Base-by-base conservation (phyloP, 2,797 vertebrate genomes). In the Myotis vivesi region DNA sequence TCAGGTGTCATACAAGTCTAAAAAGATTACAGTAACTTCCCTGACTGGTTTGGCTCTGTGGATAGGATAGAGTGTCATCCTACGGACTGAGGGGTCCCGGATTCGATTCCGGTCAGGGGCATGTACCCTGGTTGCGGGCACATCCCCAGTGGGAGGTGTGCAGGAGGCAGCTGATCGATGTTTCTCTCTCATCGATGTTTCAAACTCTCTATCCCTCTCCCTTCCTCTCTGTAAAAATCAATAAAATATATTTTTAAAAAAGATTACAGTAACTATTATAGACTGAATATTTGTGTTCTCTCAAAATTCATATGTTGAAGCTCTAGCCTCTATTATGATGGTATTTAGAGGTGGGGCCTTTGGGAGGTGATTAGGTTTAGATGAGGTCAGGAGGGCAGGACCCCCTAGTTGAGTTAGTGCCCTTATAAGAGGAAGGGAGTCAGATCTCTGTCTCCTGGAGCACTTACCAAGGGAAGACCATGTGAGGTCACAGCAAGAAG, bases 221-320 rank as follows among this genome's bases (percentile, higher is more conserved):
- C 44, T 44, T 44, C 44, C 44, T 44, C 44, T 44, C 44, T 44
- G 44, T 44, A 44, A 44, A 44, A 44, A 44, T 44, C 44, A 44
- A 44, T 44, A 44, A 44, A 44, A 44, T 44, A 11, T 44, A 44
- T 44, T 44, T 44, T 44, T 2, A 11, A n/a, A 16, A n/a, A 68
- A 17, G 6, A n/a, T 12, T 7, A 6, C 0, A 36, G 64, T n/a
- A 1, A 1, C 2, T 71, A 33, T 25, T 49, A 19, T 4, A 17
- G 30, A 3, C 30, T 49, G 46, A 62, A n/a, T 1, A 13, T 9
- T 38, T 88, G 8, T 36, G 4, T 53, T 55, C 19, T 55, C 44
- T 46, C 25, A 10, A 38, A 68, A 13, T 13, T 2, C 22, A 0
- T 0, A 20, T 46, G 2, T 38, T 10, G 38, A 83, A 51, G 17